phyloP scores from a whole-genome alignment of 2,797 vertebrate genomes.

The Glossophaga mutica region DNA sequence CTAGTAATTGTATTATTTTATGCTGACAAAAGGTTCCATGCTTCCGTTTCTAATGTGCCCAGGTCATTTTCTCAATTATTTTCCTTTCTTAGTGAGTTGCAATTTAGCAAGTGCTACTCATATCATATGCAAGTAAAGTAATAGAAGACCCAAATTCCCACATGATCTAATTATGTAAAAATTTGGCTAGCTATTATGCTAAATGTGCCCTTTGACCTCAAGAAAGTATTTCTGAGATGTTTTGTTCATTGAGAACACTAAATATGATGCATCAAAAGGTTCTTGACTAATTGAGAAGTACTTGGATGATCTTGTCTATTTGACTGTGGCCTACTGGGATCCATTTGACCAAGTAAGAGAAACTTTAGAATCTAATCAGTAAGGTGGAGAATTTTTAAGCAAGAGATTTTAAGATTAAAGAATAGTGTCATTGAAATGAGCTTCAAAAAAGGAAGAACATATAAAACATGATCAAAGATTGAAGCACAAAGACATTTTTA shows the following conservation, averaged over 20 bases:
- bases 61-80: conserved; percentile 62
- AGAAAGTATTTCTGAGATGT: conserved; percentile 62
- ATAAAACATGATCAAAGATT: conserved; percentile 31
- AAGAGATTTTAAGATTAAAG: conserved; percentile 55
- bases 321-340: conserved; percentile 59
- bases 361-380: conserved; percentile 28
- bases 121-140: conserved; percentile 36
- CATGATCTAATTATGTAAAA: conserved; percentile 69
- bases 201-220: conserved; percentile 64
- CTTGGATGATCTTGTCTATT: conserved; percentile 60
- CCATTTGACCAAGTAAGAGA: conserved; percentile 45
- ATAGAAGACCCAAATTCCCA: conserved; percentile 51
- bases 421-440: not conserved
- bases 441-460: conserved; percentile 9
- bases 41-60: conserved; percentile 39
- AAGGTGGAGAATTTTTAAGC: conserved; percentile 52
- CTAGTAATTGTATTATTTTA: conserved; percentile 47
- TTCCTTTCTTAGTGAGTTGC: conserved; percentile 26
- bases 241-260: conserved; percentile 58
- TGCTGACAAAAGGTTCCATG: conserved; percentile 31
- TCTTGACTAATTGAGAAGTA: conserved; percentile 71
- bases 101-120: conserved; percentile 52
- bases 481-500: conserved; percentile 3
- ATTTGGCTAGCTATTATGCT: conserved; percentile 57
- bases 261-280: conserved; percentile 66